Evolutionary conservation across 2,888 invertebrate genomes (phyloP).

Genomic region (Lamellibrachia columna): DNA sequence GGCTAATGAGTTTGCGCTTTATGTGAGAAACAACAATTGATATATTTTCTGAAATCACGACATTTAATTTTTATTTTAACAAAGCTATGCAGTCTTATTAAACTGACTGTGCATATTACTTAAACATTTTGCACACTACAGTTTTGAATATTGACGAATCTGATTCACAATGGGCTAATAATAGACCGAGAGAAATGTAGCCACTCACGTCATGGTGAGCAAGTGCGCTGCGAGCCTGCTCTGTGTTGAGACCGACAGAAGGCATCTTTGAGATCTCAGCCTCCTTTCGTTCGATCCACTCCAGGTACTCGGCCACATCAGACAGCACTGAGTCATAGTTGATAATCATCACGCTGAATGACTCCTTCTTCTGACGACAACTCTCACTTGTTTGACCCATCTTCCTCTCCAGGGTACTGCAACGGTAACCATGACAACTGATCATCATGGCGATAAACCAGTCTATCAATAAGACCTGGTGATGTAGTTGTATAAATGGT

Average conservation of each 20-base stretch:
- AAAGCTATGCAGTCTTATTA: no score
- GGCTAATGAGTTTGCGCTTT: no score
- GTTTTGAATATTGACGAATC: no score
- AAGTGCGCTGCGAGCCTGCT: conserved; percentile 40
- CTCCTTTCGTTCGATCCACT: conserved; percentile 53
- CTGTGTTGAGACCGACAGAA: conserved; percentile 43
- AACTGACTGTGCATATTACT: no score
- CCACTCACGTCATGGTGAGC: background rate
- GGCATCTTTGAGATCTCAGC: conserved; percentile 42
- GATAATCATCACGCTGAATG: conserved; percentile 45
- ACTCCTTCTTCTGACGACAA: conserved; percentile 44
- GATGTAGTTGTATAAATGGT: background rate
- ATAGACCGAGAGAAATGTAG: no score
- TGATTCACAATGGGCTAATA: no score
- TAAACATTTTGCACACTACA: no score
- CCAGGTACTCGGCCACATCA: conserved; percentile 52
- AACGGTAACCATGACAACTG: background rate
- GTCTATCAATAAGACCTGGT: background rate
- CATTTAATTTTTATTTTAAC: background rate
- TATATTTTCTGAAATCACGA: background rate
- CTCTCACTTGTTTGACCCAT: conserved; percentile 44
- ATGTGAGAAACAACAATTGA: background rate
- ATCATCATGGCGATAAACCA: background rate
- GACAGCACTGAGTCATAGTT: conserved; percentile 50
- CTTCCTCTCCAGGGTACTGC: conserved; percentile 46